Conservation (phyloP, 2,113 vertebrate genomes). For the Australoheros scitulus region DNA sequence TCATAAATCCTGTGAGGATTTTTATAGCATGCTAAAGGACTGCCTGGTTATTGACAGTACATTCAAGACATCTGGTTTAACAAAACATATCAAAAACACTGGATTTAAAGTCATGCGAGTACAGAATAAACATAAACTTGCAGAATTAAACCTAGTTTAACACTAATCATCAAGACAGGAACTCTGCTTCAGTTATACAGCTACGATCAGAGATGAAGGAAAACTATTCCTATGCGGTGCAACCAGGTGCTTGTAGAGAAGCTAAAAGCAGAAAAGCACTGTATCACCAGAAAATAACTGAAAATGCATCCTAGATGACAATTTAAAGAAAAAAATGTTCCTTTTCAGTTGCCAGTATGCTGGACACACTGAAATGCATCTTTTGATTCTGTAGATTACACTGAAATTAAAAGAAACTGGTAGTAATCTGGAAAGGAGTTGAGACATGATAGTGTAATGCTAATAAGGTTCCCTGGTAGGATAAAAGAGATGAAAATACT, state of each 20-base stretch:
- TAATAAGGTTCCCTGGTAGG: not conserved
- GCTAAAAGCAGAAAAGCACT: not conserved
- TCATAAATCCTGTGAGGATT: not conserved
- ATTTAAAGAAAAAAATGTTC: not conserved
- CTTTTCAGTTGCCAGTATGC: not conserved
- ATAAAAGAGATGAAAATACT: conserved; percentile 56
- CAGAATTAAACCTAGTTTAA: not conserved
- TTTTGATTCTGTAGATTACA: not conserved
- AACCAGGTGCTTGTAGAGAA: not conserved
- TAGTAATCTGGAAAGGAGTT: not conserved
- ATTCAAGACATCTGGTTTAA: not conserved
- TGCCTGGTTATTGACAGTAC: not conserved
- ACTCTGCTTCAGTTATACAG: not conserved
- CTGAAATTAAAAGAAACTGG: not conserved
- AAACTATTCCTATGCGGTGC: not conserved
- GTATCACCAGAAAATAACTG: not conserved
- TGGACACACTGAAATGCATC: not conserved
- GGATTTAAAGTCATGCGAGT: not conserved
- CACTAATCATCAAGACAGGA: fast-evolving
- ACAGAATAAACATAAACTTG: not conserved
- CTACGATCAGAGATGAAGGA: not conserved
- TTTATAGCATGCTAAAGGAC: not conserved
- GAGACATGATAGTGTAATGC: not conserved
- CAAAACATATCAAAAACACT: not conserved
- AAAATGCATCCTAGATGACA: not conserved